Evolutionary conservation across 2,113 vertebrate genomes (phyloP).

Genomic region (Callionymus lyra): DNA sequence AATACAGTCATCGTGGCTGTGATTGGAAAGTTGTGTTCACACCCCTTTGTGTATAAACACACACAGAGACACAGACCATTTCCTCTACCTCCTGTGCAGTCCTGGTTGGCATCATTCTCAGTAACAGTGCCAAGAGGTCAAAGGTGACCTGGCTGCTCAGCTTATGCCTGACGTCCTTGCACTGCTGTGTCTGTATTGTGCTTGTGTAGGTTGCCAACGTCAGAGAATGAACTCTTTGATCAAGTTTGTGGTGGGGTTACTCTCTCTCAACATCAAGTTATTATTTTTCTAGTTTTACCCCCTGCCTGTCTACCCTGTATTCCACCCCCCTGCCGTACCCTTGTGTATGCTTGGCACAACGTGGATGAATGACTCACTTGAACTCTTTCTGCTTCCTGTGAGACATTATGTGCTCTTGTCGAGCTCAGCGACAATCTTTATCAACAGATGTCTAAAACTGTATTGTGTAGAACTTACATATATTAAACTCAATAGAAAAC

Average conservation of each 20-base stretch:
- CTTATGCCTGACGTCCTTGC: slow-evolving; percentile 31
- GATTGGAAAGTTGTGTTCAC: slow-evolving; percentile 41
- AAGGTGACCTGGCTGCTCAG: slow-evolving; percentile 51
- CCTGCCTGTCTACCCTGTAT: slow-evolving; percentile 4
- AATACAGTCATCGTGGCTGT: slow-evolving; percentile 14
- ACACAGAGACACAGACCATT: slow-evolving; percentile 22
- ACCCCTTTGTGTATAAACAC: slow-evolving; percentile 32
- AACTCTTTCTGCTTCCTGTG: slow-evolving; percentile 43
- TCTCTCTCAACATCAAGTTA: slow-evolving; percentile 23
- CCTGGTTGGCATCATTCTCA: slow-evolving; percentile 48
- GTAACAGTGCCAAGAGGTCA: slow-evolving; percentile 46
- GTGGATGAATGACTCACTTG: slow-evolving; percentile 42
- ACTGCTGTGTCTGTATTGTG: slow-evolving; percentile 21
- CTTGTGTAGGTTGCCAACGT: slow-evolving; percentile 36
- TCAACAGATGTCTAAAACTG: too few relatives aligned
- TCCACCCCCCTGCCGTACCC: slow-evolving; percentile 17
- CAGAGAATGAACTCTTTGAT: slow-evolving; percentile 48
- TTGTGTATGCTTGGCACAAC: slow-evolving; percentile 48
- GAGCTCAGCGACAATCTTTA: slow-evolving; percentile 13
- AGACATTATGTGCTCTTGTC: slow-evolving; percentile 43
- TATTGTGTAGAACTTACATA: too few relatives aligned
- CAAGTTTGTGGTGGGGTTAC: slow-evolving; percentile 31
- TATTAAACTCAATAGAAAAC: background rate
- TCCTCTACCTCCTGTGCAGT: slow-evolving; percentile 48
- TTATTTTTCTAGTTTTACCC: slow-evolving; percentile 26